Evolutionary conservation across 1,140 invertebrate species (phyloP).

Genomic region (Orchesella cincta): DNA sequence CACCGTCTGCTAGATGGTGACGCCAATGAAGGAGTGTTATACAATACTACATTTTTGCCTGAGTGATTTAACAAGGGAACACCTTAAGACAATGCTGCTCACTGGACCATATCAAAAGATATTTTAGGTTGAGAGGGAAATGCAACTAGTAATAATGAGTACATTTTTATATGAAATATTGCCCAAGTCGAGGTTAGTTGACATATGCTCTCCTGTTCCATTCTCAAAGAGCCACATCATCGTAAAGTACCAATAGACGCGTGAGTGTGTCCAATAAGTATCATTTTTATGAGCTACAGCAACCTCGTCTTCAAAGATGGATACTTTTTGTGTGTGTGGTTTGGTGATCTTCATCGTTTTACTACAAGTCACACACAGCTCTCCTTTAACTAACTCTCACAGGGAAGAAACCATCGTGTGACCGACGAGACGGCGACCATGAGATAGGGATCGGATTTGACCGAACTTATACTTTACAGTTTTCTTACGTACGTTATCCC

Average conservation of each 20-base stretch:
- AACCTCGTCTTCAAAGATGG: background rate
- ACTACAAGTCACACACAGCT: conserved; percentile 16
- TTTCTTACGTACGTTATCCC: background rate
- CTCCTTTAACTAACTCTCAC: too few species aligned
- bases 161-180: background rate
- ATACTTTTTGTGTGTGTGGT: conserved; percentile 16
- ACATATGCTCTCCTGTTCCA: too few species aligned
- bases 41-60: too few species aligned
- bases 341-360: conserved; percentile 28
- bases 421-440: conserved; percentile 49
- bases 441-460: conserved; percentile 44
- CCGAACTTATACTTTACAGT: background rate
- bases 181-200: too few species aligned
- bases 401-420: conserved; percentile 42
- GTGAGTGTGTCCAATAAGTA: conserved; percentile 11
- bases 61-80: background rate
- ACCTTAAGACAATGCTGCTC: background rate
- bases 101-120: background rate
- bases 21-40: too few species aligned
- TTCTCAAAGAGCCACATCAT: too few species aligned
- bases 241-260: background rate
- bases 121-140: background rate
- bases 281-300: conserved; percentile 1
- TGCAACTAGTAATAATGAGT: background rate
- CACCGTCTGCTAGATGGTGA: too few species aligned